A percentile compares a stretch with the other conserved stretches of the same genome.
phyloP scores from a whole-genome alignment of 1,140 invertebrate species.

The Pachyrhynchus sulphureomaculatus region DNA sequence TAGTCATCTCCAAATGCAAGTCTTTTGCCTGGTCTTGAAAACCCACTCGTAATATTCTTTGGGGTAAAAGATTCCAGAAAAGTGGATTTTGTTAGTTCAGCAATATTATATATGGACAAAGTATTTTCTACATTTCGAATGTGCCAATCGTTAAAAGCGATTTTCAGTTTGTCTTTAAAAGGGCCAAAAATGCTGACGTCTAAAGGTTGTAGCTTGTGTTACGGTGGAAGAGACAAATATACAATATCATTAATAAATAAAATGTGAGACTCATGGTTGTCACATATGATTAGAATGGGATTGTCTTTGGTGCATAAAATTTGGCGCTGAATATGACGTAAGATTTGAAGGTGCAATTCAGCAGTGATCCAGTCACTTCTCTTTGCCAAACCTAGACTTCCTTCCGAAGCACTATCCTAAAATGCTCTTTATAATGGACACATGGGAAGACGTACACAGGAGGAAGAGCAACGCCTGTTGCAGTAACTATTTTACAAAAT shows the following conservation, averaged over 20 bases:
- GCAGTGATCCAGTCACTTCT: conserved; percentile 54
- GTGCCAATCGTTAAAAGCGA: too few species aligned
- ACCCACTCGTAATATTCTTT: too few species aligned
- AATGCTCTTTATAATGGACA: conserved; percentile 47
- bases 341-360: conserved; percentile 48
- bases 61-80: too few species aligned
- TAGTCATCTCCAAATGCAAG: too few species aligned
- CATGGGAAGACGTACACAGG: conserved; percentile 42
- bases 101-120: too few species aligned
- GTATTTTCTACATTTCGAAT: too few species aligned
- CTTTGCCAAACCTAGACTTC: conserved; percentile 50
- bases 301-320: conserved; percentile 44
- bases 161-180: too few species aligned
- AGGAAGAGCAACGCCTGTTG: conserved; percentile 48
- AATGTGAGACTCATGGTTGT: conserved; percentile 52
- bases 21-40: too few species aligned
- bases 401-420: conserved; percentile 42
- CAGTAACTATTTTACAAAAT: conserved; percentile 47
- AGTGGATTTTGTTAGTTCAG: too few species aligned
- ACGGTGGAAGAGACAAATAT: too few species aligned
- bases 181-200: too few species aligned
- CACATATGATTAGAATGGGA: conserved; percentile 49
- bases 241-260: neutral
- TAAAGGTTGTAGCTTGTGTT: too few species aligned
- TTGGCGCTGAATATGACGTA: conserved; percentile 50